Evolutionary conservation across 1,140 invertebrate genomes (phyloP).

Genomic region (Solenopsis invicta): DNA sequence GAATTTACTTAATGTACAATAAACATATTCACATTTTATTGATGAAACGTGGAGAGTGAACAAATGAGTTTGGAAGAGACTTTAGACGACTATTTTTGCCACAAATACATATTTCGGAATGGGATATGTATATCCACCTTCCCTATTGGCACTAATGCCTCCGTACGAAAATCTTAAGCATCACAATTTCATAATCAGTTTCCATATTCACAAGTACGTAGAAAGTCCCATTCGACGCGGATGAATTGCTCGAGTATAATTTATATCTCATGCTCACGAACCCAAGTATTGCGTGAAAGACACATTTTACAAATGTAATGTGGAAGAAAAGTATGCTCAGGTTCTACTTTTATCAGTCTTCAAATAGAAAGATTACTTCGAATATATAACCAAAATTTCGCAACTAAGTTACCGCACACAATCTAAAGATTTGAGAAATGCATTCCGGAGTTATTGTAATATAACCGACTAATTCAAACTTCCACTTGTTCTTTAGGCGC

Average conservation of each 20-base stretch:
- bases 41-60: slow-evolving; percentile 39
- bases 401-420: slow-evolving; percentile 18
- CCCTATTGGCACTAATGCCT: slow-evolving; percentile 34
- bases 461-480: slow-evolving; percentile 39
- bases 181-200: slow-evolving; percentile 30
- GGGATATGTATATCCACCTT: slow-evolving; percentile 29
- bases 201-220: slow-evolving; percentile 21
- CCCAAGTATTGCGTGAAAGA: slow-evolving; percentile 23
- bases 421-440: slow-evolving; percentile 52
- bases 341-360: slow-evolving; percentile 67
- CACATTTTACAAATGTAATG: slow-evolving; percentile 37
- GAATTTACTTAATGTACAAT: slow-evolving; percentile 36
- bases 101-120: slow-evolving; percentile 67
- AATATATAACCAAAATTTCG: slow-evolving; percentile 57
- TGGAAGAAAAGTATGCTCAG: slow-evolving; percentile 66
- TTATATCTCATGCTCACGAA: slow-evolving; percentile 30
- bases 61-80: slow-evolving; percentile 42
- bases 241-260: slow-evolving; percentile 52
- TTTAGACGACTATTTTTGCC: slow-evolving; percentile 72
- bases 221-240: slow-evolving; percentile 45
- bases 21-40: slow-evolving; percentile 27
- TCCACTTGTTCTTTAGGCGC: slow-evolving; percentile 26
- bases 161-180: slow-evolving; percentile 34
- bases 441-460: slow-evolving; percentile 18
- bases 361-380: slow-evolving; percentile 59